A percentile compares a stretch with the other conserved stretches of the same genome.
These are phyloP conservation scores for Caerostris darwini DNA, from an alignment of 1,140 invertebrate species.

Conservation along the genomic window DNA sequence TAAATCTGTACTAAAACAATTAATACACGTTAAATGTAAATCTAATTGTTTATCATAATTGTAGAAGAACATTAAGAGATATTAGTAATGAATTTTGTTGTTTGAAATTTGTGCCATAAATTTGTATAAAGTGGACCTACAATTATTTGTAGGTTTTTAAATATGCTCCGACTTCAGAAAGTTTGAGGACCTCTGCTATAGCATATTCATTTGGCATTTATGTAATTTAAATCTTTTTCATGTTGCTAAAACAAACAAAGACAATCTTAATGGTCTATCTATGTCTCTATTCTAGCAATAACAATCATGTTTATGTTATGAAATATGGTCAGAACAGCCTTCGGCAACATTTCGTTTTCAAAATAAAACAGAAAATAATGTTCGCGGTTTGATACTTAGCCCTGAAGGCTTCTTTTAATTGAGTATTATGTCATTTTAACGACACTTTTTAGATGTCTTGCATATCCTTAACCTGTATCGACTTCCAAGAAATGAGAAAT, in stretches of 20 bases:
- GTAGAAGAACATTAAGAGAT: too few relatives aligned
- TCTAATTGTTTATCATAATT: too few relatives aligned
- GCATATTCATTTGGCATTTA: not conserved
- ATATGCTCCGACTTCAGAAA: too few relatives aligned
- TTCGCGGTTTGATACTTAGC: not conserved
- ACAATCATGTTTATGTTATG: not conserved
- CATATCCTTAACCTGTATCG: conserved; percentile 2
- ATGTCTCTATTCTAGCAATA: not conserved
- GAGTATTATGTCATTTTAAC: too few relatives aligned
- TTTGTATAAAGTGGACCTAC: too few relatives aligned
- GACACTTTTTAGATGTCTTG: not conserved
- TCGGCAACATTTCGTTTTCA: not conserved
- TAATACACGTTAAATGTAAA: too few relatives aligned
- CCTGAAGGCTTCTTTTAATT: not conserved
- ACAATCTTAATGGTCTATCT: not conserved
- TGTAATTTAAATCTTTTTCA: not conserved
- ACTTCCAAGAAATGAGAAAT: not conserved
- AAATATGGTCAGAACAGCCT: not conserved
- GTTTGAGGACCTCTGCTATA: too few relatives aligned
- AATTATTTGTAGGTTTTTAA: too few relatives aligned
- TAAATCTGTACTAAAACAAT: too few relatives aligned
- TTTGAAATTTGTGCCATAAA: too few relatives aligned
- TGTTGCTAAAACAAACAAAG: not conserved
- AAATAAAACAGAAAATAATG: not conserved
- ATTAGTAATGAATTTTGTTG: too few relatives aligned